Base-by-base conservation (phyloP, 1,140 invertebrate genomes). In the Drosophila pseudoobscura region DNA sequence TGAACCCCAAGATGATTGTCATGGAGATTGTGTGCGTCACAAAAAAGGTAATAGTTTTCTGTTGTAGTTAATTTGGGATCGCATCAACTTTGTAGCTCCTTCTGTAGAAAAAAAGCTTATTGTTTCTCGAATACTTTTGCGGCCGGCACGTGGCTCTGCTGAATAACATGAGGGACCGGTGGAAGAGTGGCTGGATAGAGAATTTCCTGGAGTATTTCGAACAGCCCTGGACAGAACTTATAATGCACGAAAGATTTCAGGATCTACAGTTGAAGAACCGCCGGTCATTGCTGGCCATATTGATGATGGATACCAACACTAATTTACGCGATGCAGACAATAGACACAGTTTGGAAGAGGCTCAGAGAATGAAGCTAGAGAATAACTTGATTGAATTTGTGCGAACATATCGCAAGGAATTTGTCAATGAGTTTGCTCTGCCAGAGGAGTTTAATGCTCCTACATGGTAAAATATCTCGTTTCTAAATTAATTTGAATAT, bases 221-320 rank as follows among this genome's bases (percentile, higher is more conserved):
- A 39, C 29, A 62, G 3, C 83, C 82, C 4, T 87, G 82, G 82
- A 87, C 82, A 0, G 82, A 87, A 29, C 66, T 68, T 4, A 20
- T 87, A 2, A 78, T 87, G 82, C 82, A 87, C 35, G 83, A 87
- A 31, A 51, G 70, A 2, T 87, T 88, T 26, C 52, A 50, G 1
- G 83, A 87, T 6, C 15, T 87, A 24, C 82, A 83, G 8, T 2
- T 31, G 1, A 61, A 69, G 22, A 87, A 87, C 20, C 64, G 64
- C 6, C 2, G 26, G 0, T 26, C 58, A 0, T 43, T 85, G n/a
- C 54, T 58, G 7, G 29, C 78, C 8, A 68, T 68, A 51, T n/a
- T 85, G 26, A 9, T 82, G 46, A 58, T 51, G 45, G 54, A 68
- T 17, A 63, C 50, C 1, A 57, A 4, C 13, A 17, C 0, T 3